Percentiles rank a stretch among this genome's conserved stretches.
Conservation (phyloP, 2,113 vertebrate species). For the Urocynchramus pylzowi region DNA sequence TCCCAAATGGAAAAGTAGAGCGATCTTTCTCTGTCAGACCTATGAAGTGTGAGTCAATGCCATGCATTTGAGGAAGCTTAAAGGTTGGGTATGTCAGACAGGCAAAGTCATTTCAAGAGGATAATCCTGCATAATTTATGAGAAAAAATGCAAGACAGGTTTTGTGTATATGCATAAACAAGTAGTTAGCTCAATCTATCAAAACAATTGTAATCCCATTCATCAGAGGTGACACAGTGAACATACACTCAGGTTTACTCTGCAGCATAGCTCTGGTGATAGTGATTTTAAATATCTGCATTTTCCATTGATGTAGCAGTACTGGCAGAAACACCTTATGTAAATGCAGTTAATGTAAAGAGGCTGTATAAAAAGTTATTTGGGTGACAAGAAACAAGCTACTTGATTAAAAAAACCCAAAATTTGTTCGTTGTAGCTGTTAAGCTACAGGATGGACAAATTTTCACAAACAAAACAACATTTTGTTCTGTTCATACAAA, state of each 20-base stretch:
- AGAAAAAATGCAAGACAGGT: neutral
- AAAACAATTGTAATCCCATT: conserved; percentile 13
- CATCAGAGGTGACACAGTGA: neutral
- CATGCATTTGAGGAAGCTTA: neutral
- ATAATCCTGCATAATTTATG: conserved; percentile 24
- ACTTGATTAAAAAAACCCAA: neutral
- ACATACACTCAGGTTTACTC: neutral
- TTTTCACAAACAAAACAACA: neutral
- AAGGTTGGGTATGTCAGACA: neutral
- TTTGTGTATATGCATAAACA: conserved; percentile 10
- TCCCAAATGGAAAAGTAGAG: neutral
- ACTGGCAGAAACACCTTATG: neutral
- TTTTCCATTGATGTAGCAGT: neutral
- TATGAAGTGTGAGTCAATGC: neutral
- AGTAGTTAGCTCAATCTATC: neutral
- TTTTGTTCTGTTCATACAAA: neutral
- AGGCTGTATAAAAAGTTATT: neutral
- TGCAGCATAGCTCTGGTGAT: neutral
- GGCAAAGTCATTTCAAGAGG: neutral
- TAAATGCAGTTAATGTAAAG: neutral
- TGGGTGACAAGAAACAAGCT: neutral
- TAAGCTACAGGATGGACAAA: neutral
- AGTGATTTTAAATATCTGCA: neutral
- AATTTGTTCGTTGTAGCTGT: neutral
- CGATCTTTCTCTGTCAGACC: neutral